These are phyloP conservation scores for Sarotherodon lohbergeri DNA, from an alignment of 2,113 vertebrate species.

Conservation along the genomic window DNA sequence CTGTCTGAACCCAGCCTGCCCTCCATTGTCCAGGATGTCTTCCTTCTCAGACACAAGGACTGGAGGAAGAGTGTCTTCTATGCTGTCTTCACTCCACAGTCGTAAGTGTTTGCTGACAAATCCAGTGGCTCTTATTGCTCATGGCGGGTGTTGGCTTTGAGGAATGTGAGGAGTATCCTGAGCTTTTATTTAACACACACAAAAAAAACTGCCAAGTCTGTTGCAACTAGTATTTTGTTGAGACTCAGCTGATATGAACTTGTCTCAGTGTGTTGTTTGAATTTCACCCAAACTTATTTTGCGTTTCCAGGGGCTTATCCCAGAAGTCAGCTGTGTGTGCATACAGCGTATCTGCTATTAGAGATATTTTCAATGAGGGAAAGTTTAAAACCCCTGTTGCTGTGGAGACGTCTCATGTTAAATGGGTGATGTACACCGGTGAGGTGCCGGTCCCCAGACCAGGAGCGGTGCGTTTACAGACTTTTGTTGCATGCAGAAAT, in stretches of 20 bases:
- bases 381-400: slow-evolving; percentile 69
- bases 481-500: not conserved
- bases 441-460: slow-evolving; percentile 73
- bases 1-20: slow-evolving; percentile 69
- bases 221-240: not conserved
- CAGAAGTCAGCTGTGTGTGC: slow-evolving; percentile 70
- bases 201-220: not conserved
- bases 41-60: slow-evolving; percentile 65
- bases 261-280: not conserved
- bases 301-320: slow-evolving; percentile 54
- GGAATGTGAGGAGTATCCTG: not conserved
- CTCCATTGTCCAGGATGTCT: slow-evolving; percentile 75
- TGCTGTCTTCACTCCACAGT: slow-evolving; percentile 71
- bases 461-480: slow-evolving; percentile 68
- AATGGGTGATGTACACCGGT: slow-evolving; percentile 71
- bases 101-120: slow-evolving; percentile 57
- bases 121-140: not conserved
- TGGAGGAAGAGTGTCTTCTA: slow-evolving; percentile 76
- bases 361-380: slow-evolving; percentile 68
- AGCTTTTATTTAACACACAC: not conserved
- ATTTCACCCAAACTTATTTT: not conserved
- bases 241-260: not conserved
- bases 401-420: slow-evolving; percentile 61
- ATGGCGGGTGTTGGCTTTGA: not conserved
- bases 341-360: slow-evolving; percentile 50